A percentile compares a stretch with the other conserved stretches of the same genome.
Evolutionary conservation across 1,140 invertebrate species (phyloP).

Genomic region (Ylistrum balloti): DNA sequence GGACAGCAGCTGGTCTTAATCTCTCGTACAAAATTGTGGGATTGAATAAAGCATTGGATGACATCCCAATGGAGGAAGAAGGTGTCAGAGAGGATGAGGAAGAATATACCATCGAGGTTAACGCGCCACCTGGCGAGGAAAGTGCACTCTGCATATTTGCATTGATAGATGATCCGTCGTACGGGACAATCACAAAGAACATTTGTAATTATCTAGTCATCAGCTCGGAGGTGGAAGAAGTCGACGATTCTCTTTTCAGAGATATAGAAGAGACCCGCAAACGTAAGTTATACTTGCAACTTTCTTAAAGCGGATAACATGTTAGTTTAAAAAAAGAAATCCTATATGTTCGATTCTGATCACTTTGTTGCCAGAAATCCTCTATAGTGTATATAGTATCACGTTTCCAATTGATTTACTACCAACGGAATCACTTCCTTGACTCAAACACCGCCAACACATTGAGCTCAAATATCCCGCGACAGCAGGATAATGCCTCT

Average conservation of each 20-base stretch:
- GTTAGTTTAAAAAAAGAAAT: too few species aligned
- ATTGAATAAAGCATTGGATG: conserved; percentile 61
- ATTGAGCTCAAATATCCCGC: too few species aligned
- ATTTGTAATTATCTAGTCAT: conserved; percentile 69
- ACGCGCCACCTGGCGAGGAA: conserved; percentile 61
- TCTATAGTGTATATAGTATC: too few species aligned
- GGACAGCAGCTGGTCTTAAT: conserved; percentile 39
- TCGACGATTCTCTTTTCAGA: not conserved
- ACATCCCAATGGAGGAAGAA: conserved; percentile 57
- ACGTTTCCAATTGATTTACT: too few species aligned
- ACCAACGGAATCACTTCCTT: too few species aligned
- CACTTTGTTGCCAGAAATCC: too few species aligned
- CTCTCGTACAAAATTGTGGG: conserved; percentile 53
- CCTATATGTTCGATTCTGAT: too few species aligned
- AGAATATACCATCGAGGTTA: conserved; percentile 46
- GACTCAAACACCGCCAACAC: too few species aligned
- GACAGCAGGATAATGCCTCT: too few species aligned
- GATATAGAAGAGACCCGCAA: conserved; percentile 43
- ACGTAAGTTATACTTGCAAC: conserved; percentile 18
- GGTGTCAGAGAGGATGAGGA: conserved; percentile 46
- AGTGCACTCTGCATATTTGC: conserved; percentile 58
- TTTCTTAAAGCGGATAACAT: too few species aligned
- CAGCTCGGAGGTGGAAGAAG: conserved; percentile 47
- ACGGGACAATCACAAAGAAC: conserved; percentile 60
- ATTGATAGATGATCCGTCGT: conserved; percentile 47